These are phyloP conservation scores for Antennarius maculatus DNA, from an alignment of 2,797 vertebrate genomes.

Conservation along the genomic window DNA sequence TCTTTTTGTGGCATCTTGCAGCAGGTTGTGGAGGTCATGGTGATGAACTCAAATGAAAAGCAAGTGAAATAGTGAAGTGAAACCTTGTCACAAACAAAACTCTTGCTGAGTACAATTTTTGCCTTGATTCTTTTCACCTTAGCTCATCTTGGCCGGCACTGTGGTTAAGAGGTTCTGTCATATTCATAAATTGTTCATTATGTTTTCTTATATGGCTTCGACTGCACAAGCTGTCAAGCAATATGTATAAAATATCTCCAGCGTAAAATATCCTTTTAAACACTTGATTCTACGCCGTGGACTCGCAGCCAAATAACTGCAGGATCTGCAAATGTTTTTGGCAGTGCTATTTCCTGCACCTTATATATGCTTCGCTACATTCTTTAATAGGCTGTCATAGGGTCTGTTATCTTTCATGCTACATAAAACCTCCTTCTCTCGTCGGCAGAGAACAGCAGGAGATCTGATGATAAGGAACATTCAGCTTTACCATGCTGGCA, in stretches of 20 bases:
- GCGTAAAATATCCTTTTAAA: slow-evolving; percentile 16
- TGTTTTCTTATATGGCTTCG: slow-evolving; percentile 17
- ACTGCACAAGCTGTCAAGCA: slow-evolving; percentile 11
- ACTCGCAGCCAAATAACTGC: slow-evolving; percentile 30
- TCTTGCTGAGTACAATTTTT: slow-evolving; percentile 20
- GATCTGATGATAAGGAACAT: slow-evolving; percentile 97
- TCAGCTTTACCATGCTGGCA: slow-evolving; percentile 93
- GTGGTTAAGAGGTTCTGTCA: slow-evolving; percentile 21
- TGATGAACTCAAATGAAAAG: slow-evolving; percentile 35
- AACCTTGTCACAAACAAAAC: slow-evolving; percentile 39
- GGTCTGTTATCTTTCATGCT: slow-evolving; percentile 71
- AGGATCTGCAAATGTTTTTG: slow-evolving; percentile 28
- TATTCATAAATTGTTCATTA: slow-evolving; percentile 19
- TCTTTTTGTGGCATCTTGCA: slow-evolving; percentile 45
- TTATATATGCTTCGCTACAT: slow-evolving; percentile 63
- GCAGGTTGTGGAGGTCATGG: slow-evolving; percentile 49
- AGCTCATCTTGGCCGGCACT: slow-evolving; percentile 28
- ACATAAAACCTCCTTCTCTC: slow-evolving; percentile 66
- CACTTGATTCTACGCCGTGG: slow-evolving; percentile 14
- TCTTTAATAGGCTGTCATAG: slow-evolving; percentile 72
- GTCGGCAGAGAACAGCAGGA: slow-evolving; percentile 87
- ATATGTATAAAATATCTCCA: slow-evolving; percentile 7
- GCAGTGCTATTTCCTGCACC: slow-evolving; percentile 52
- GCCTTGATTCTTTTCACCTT: slow-evolving; percentile 31
- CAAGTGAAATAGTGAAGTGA: slow-evolving; percentile 11